Conservation (phyloP, 2,888 invertebrate genomes). For the Galerucella calmariensis region DNA sequence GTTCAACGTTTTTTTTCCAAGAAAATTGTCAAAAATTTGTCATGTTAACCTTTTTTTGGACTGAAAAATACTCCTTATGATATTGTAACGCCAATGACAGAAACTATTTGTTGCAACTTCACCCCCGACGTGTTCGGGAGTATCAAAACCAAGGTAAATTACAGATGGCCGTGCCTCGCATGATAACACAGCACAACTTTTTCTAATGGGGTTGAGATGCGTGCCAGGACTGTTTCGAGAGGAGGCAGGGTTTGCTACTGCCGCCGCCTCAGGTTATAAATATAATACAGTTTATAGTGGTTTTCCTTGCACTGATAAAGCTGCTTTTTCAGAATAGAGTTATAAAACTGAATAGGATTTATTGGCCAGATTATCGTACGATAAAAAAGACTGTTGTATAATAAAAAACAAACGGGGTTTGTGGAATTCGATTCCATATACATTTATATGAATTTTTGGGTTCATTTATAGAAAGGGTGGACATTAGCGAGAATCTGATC, state of each 20-base stretch:
- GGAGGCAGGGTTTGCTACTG: neutral
- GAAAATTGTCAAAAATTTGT: neutral
- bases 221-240: constrained; percentile 3
- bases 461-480: no score
- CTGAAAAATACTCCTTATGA: neutral
- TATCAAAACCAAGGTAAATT: constrained; percentile 42
- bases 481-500: no score
- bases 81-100: neutral
- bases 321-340: constrained; percentile 18
- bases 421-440: neutral
- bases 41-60: neutral
- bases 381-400: constrained; percentile 10
- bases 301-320: constrained; percentile 24
- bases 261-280: constrained; percentile 26
- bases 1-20: no score
- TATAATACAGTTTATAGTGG: constrained; percentile 23
- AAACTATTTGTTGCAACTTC: constrained; percentile 22
- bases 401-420: neutral
- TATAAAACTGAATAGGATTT: constrained; percentile 21
- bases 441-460: neutral
- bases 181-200: constrained; percentile 52
- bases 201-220: constrained; percentile 45
- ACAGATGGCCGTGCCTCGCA: constrained; percentile 51
- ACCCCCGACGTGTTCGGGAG: constrained; percentile 17
- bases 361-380: constrained; percentile 24